Base-by-base conservation (phyloP, 2,113 vertebrate genomes). In the Corvus moneduloides region DNA sequence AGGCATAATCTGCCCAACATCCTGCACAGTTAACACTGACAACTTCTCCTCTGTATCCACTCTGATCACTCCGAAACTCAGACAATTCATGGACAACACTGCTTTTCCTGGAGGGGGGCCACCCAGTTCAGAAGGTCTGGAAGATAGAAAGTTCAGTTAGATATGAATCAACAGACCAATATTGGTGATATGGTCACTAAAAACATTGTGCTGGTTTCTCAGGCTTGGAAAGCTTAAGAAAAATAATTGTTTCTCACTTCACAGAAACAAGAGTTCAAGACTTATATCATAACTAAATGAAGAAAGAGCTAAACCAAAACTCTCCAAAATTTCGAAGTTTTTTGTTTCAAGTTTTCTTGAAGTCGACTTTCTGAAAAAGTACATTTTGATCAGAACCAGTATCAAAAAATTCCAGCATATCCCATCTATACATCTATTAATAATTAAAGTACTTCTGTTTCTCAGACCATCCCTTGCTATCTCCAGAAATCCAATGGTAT, bases 41-140 rank as follows among this genome's bases (percentile, higher is more conserved):
- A 99, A 89, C 89, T 99, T 99, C 96, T 99, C 99, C 94, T 99
- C 99, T 0, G 99, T 98, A 89, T 99, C 99, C 67, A 99, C 99
- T 68, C 99, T 98, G 96, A 99, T 99, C 95, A 99, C 99, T 0
- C 99, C 96, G 0, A 99, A 98, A 90, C 99, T 99, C 97, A 99
- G 98, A 52, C 98, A 98, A 14, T 98, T 98, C 99, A 99, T 99
- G 4, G 99, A 99, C 41, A 99, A 94, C 73, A 99, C 98, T 7
- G 99, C 99, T 97, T 99, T 99, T 62, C 99, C 98, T 10, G 99
- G 98, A 85, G 99, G 98, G 91, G 99, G 98, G 30, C 99, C 98
- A 27, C 98, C 98, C 96, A 98, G 86, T 84, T 99, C 99, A 67
- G 99, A 98, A 69, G 99, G 99, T 91, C 99, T 99, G 96, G 39